A percentile compares a stretch with the other conserved stretches of the same genome.
Evolutionary conservation across 1,140 invertebrate genomes (phyloP).

Genomic region (Phymastichus coffea): DNA sequence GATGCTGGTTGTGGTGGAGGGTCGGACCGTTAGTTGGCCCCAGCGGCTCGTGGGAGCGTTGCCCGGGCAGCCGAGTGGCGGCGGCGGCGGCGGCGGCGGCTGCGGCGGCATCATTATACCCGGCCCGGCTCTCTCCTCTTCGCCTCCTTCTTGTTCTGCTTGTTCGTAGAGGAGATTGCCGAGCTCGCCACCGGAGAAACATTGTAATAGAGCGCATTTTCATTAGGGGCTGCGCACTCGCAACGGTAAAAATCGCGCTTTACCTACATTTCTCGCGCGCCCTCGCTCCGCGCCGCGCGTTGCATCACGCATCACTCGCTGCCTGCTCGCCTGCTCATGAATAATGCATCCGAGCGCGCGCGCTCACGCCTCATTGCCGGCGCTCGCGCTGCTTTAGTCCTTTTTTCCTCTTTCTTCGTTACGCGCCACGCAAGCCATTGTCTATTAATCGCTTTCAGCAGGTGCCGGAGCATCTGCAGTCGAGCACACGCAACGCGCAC

Average conservation of each 20-base stretch:
- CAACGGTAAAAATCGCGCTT: too few relatives aligned
- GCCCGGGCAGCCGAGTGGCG: slow-evolving; percentile 47
- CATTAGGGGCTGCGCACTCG: too few relatives aligned
- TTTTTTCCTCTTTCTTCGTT: neutral
- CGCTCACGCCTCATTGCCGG: too few relatives aligned
- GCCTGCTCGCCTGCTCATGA: slow-evolving; percentile 9
- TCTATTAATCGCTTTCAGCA: neutral
- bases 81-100: too few relatives aligned
- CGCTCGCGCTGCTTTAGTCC: too few relatives aligned
- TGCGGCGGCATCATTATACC: slow-evolving; percentile 40
- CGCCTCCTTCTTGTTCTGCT: slow-evolving; percentile 16
- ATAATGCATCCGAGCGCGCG: slow-evolving; percentile 16
- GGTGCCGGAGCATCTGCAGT: too few relatives aligned
- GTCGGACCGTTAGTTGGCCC: slow-evolving; percentile 53
- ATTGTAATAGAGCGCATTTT: too few relatives aligned
- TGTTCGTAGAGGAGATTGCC: neutral
- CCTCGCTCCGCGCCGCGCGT: neutral
- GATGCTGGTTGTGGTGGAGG: slow-evolving; percentile 42
- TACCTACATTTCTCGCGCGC: slow-evolving; percentile 4
- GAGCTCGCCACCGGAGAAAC: too few relatives aligned
- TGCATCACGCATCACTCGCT: neutral
- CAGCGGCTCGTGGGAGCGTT: slow-evolving; percentile 49
- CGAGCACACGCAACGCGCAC: neutral
- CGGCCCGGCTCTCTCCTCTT: slow-evolving; percentile 4
- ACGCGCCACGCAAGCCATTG: neutral